Percentiles rank a stretch among this genome's conserved stretches.
Evolutionary conservation across 1,140 invertebrate genomes (phyloP).

Genomic region (Lethrus apterus): DNA sequence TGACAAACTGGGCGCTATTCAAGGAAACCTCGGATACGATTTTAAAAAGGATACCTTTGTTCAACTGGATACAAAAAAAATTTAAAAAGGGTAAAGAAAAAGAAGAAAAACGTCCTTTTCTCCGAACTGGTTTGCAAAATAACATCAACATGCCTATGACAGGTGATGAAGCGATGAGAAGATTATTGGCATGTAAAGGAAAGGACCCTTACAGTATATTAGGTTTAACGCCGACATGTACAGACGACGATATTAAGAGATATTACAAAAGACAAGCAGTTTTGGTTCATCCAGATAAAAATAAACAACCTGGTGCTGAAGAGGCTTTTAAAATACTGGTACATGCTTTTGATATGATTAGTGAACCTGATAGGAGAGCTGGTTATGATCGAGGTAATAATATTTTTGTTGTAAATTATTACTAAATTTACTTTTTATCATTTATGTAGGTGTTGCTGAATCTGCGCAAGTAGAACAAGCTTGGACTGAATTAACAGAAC

Average conservation of each 20-base stretch:
- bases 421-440: background rate
- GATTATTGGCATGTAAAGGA: slow-evolving; percentile 84
- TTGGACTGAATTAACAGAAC: slow-evolving; percentile 72
- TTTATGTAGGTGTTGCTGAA: slow-evolving; percentile 63
- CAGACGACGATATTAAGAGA: slow-evolving; percentile 88
- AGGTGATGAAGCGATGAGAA: slow-evolving; percentile 90
- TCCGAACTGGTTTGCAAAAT: slow-evolving; percentile 54
- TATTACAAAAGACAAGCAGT: slow-evolving; percentile 90
- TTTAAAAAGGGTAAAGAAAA: slow-evolving; percentile 30
- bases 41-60: slow-evolving; percentile 30
- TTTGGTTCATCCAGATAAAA: slow-evolving; percentile 92
- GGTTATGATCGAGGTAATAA: slow-evolving; percentile 37
- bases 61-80: slow-evolving; percentile 37
- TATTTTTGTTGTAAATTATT: slow-evolving; percentile 1
- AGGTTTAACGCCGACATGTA: slow-evolving; percentile 75
- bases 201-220: slow-evolving; percentile 76
- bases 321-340: slow-evolving; percentile 94
- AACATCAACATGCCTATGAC: slow-evolving; percentile 82
- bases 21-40: slow-evolving; percentile 27
- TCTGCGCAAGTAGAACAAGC: slow-evolving; percentile 74
- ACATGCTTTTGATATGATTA: slow-evolving; percentile 90
- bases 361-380: slow-evolving; percentile 61
- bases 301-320: slow-evolving; percentile 87
- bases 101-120: slow-evolving; percentile 30
- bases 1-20: slow-evolving; percentile 28